These are phyloP conservation scores for Galaxea fascicularis DNA, from an alignment of 92 coral and sea anemone genomes.

Conservation along the genomic window DNA sequence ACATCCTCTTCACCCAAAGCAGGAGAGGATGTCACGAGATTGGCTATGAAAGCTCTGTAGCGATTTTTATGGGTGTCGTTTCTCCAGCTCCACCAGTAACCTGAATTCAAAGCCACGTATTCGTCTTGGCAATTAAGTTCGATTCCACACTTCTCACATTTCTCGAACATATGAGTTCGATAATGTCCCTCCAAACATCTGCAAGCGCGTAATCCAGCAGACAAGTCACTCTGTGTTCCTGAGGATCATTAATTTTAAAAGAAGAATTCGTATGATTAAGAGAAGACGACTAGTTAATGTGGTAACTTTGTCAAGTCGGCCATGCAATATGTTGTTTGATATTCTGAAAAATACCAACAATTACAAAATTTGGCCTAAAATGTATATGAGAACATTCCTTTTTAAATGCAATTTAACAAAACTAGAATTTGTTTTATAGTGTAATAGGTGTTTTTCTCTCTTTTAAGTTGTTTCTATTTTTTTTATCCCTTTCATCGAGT, in stretches of 20 bases:
- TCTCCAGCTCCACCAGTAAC: conserved; percentile 22
- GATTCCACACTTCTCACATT: not conserved
- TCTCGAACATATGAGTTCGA: conserved; percentile 15
- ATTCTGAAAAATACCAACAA: too few species aligned
- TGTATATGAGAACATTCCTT: too few species aligned
- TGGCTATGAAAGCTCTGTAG: not conserved
- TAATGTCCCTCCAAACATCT: conserved; percentile 16
- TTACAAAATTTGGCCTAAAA: too few species aligned
- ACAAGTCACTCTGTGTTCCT: conserved; percentile 9
- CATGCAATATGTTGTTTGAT: too few species aligned
- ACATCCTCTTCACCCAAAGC: not conserved
- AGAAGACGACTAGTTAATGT: too few species aligned
- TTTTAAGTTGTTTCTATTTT: too few species aligned
- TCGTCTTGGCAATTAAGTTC: conserved; percentile 21
- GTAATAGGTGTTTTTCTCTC: too few species aligned
- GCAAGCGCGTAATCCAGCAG: conserved; percentile 17
- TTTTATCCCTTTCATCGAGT: too few species aligned
- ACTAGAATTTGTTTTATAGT: too few species aligned
- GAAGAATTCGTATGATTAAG: too few species aligned
- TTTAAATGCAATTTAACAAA: too few species aligned
- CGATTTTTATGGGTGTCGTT: not conserved
- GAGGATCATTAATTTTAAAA: not conserved
- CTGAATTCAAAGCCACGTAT: conserved; percentile 10
- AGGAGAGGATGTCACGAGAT: not conserved
- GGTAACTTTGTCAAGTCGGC: too few species aligned